These are phyloP conservation scores for fruit fly (Drosophila melanogaster) DNA, from an alignment of 1,140 invertebrate species.

Conservation along the genomic window DNA sequence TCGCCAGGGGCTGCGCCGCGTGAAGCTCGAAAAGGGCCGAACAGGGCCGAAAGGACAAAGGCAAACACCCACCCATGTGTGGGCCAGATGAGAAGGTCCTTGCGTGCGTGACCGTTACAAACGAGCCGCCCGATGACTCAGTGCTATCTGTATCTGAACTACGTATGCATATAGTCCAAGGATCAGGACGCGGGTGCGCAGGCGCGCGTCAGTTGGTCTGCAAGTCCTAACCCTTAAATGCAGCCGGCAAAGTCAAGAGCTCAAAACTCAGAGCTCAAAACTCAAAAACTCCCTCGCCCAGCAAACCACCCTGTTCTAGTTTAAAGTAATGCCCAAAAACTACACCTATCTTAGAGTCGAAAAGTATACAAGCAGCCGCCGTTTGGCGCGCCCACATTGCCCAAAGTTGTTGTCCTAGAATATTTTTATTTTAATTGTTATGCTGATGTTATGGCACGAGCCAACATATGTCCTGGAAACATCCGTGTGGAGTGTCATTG, in stretches of 20 bases:
- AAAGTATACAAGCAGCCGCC: conserved; percentile 34
- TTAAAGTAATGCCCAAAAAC: conserved; percentile 43
- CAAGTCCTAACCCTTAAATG: conserved; percentile 71
- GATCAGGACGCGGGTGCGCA: conserved; percentile 32
- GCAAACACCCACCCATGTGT: conserved; percentile 51
- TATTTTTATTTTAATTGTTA: conserved; percentile 79
- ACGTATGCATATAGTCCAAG: background rate
- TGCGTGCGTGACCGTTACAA: conserved; percentile 78
- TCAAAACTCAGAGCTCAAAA: conserved; percentile 11
- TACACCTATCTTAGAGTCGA: conserved; percentile 26
- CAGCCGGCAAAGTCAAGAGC: conserved; percentile 43
- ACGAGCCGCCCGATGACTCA: conserved; percentile 47
- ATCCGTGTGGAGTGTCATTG: conserved; percentile 61
- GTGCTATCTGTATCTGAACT: conserved; percentile 57
- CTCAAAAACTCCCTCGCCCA: conserved; percentile 26
- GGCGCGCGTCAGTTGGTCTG: conserved; percentile 73
- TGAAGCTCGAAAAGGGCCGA: conserved; percentile 6
- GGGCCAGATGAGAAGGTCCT: conserved; percentile 61
- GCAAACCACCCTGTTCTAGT: conserved; percentile 63
- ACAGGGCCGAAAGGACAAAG: conserved; percentile 22
- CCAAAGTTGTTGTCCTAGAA: conserved; percentile 63
- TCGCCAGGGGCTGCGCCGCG: conserved; percentile 42
- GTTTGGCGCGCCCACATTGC: conserved; percentile 61
- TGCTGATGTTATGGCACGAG: conserved; percentile 79
- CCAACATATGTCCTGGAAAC: conserved; percentile 62